Evolutionary conservation across 2,113 vertebrate species (phyloP), one percentile per base, ranked within the genome.

Genomic region (Dunckerocampus dactyliophorus): DNA sequence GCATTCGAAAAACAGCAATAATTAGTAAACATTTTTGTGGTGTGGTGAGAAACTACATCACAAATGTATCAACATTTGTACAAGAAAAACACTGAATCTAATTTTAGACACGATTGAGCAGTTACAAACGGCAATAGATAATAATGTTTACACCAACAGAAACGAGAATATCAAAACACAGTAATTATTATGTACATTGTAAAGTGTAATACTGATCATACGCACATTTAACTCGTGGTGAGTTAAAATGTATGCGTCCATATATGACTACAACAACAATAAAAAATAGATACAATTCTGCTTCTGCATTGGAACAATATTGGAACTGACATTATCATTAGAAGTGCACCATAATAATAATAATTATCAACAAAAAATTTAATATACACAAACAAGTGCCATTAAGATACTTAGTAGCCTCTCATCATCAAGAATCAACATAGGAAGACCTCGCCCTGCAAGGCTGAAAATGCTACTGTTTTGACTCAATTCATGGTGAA

Each of bases 171-270:
- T 76, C 19, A 86, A 81, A 84, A 83, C 81, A 82, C 76, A 76
- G 42, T 49, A 75, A 64, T 58, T 75, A 74, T 56, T 83, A 52
- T 81, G 77, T 71, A 65, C 80, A 21, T 20, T 45, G 47, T 85
- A 72, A 74, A 22, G 63, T 7, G 82, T 90, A 91, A 93, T 91
- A 90, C 92, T 92, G 92, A 90, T 28, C n/a, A 85, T 75, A 88
- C 88, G 79, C 80, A 82, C 21, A 13, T 47, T 42, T 71, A 70
- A 71, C 20, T n/a, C 71, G 65, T 73, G 31, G 48, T 68, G 54
- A 50, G 20, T 64, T 15, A 63, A 51, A 51, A 45, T 17, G 43
- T 59, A 15, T 47, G n/a, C 71, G 48, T 68, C 16, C 10, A 24
- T 47, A 45, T 39, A 5, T 53, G 14, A 31, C 34, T 21, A 21